A percentile compares a stretch with the other conserved stretches of the same genome.
phyloP scores from a whole-genome alignment of 2,113 vertebrate species.

The Grallaria varia region DNA sequence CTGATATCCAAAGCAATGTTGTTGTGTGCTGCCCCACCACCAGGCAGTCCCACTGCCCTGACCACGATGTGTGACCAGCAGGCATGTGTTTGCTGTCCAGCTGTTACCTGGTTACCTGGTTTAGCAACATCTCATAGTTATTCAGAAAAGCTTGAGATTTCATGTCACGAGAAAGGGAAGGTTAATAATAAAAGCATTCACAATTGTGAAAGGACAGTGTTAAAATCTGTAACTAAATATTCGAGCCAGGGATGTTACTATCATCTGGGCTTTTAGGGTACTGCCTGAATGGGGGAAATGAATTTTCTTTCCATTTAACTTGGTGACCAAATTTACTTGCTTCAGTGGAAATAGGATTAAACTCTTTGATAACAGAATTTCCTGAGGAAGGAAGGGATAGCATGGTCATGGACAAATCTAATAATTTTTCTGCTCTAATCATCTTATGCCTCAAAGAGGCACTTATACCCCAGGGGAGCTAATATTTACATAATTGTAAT shows the following conservation, averaged over 20 bases:
- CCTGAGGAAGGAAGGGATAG: conserved; percentile 40
- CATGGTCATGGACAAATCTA: conserved; percentile 54
- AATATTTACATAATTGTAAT: conserved; percentile 72
- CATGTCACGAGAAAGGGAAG: neutral
- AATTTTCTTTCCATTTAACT: conserved; percentile 25
- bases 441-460: conserved; percentile 48
- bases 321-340: conserved; percentile 15
- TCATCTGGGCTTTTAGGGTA: neutral
- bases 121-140: neutral
- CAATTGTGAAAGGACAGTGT: neutral
- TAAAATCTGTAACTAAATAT: neutral
- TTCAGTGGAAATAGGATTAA: conserved; percentile 46
- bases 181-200: neutral
- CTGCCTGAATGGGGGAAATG: neutral
- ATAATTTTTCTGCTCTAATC: conserved; percentile 66
- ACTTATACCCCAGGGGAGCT: conserved; percentile 6
- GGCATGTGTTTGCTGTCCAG: neutral
- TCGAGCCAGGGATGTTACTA: neutral
- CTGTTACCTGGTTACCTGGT: neutral
- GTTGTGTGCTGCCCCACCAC: neutral
- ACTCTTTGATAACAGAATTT: conserved; percentile 57
- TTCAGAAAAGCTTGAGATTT: neutral
- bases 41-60: neutral
- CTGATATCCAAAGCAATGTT: neutral
- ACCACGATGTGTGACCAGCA: fast-evolving